Percentiles rank a stretch among this genome's conserved stretches.
Conservation (phyloP, 2,113 vertebrate genomes). For the Takifugu bimaculatus region DNA sequence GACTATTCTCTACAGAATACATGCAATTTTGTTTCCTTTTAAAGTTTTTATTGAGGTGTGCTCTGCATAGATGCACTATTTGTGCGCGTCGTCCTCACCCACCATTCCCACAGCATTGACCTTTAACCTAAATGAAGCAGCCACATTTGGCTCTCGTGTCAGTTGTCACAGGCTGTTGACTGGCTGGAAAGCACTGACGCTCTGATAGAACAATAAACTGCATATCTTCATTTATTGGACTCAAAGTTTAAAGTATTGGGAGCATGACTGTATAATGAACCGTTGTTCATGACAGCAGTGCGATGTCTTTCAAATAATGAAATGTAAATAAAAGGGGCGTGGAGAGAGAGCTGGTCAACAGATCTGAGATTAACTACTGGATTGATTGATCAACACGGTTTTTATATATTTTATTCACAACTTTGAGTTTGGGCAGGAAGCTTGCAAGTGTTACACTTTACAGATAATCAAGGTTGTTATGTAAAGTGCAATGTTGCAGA, state of each 20-base stretch:
- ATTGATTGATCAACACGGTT: too few species aligned
- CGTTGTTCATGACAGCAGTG: not conserved
- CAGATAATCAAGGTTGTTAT: too few species aligned
- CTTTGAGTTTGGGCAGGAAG: too few species aligned
- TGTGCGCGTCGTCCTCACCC: conserved; percentile 4
- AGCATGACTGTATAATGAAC: not conserved
- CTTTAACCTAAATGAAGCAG: conserved; percentile 59
- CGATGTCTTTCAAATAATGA: too few species aligned
- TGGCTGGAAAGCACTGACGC: conserved; percentile 19
- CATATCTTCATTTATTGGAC: not conserved
- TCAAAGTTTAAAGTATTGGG: not conserved
- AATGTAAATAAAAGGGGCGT: too few species aligned
- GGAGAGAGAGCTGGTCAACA: too few species aligned
- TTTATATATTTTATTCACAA: too few species aligned
- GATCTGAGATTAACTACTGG: too few species aligned
- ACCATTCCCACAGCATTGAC: conserved; percentile 44
- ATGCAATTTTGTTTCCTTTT: not conserved
- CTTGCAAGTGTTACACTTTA: too few species aligned
- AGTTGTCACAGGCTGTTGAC: conserved; percentile 56
- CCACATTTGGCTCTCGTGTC: conserved; percentile 39
- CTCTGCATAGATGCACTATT: not conserved
- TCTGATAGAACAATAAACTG: conserved; percentile 1
- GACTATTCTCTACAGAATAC: not conserved
- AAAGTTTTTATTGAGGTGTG: conserved; percentile 14
- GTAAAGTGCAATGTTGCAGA: too few species aligned